Evolutionary conservation across 2,888 invertebrate genomes (phyloP), one percentile per base, ranked within the genome.

Genomic region (Pristionchus entomophagus): DNA sequence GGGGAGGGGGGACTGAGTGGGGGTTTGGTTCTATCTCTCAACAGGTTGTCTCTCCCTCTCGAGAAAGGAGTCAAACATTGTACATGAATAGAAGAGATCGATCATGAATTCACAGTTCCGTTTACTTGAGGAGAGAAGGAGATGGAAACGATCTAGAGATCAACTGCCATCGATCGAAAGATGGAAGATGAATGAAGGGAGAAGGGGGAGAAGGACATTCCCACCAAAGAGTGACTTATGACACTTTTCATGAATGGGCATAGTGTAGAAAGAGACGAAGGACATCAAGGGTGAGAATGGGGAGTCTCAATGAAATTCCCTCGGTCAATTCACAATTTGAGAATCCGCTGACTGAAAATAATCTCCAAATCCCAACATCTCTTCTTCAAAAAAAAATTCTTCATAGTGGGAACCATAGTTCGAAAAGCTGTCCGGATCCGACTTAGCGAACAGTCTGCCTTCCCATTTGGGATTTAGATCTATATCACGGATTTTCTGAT

Each of bases 41-140:
- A 38, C 38, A n/a, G 41, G 22, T 38, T 69, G 69, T 69, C n/a
- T n/a, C 81, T 29, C 56, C 29, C 81, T 26, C 53, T 53, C 80
- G 53, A 38, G 56, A n/a, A 38, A 69, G 41, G 69, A 69, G 65
- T 65, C 65, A 65, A 65, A 65, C 65, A 65, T 65, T 8, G 35
- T 29, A 65, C 65, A 17, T 65, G 65, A 65, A 65, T 65, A 65
- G 65, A 32, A n/a, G 32, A 65, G 22, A 65, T 65, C 65, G 14
- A 29, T 77, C 45, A 77, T 45, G 56, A 59, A 53, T 62, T 10
- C 38, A 53, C 53, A 8, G n/a, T 59, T 62, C 38, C 62, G 38
- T 65, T 59, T 59, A 22, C 38, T 41, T 29, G 38, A n/a, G 32
- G 12, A 32, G 32, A 65, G 65, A 65, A 65, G 35, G 32, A 65